Evolutionary conservation across 2,888 invertebrate species (phyloP).

Genomic region (Agonopterix subpropinquella): DNA sequence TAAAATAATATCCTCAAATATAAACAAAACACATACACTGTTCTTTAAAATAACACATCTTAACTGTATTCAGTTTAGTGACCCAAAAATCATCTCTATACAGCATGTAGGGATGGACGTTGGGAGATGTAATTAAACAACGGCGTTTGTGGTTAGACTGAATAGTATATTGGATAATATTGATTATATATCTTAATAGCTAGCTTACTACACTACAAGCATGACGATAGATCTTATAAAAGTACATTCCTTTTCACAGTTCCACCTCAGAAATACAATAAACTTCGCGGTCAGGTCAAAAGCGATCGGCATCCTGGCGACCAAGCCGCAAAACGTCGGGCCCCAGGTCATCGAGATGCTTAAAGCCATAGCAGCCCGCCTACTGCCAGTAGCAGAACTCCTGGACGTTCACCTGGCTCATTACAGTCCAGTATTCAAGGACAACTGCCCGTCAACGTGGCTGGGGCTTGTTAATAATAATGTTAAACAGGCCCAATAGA

Average conservation of each 20-base stretch:
- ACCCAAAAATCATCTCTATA: too few species aligned
- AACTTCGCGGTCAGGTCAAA: conserved; percentile 47
- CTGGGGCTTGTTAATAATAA: conserved; percentile 62
- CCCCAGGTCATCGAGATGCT: conserved; percentile 48
- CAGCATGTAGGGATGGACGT: too few species aligned
- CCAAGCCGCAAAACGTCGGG: conserved; percentile 52
- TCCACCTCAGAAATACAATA: conserved; percentile 51
- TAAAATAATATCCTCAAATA: too few species aligned
- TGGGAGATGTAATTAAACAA: too few species aligned
- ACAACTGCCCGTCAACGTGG: conserved; percentile 55
- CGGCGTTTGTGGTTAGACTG: too few species aligned
- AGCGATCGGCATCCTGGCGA: conserved; percentile 39
- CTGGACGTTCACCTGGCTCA: conserved; percentile 56
- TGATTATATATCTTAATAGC: too few species aligned
- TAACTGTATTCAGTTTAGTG: too few species aligned
- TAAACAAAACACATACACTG: too few species aligned
- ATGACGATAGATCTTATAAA: too few species aligned
- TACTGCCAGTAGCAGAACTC: conserved; percentile 53
- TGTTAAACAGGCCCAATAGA: conserved; percentile 26
- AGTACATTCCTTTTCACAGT: conserved; percentile 29
- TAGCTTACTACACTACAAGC: too few species aligned
- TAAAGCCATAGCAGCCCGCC: conserved; percentile 39
- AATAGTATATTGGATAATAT: too few species aligned
- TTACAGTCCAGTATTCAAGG: conserved; percentile 57
- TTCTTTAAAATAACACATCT: too few species aligned